Conservation (phyloP, 2,888 invertebrate species). For the Tipula confusa region DNA sequence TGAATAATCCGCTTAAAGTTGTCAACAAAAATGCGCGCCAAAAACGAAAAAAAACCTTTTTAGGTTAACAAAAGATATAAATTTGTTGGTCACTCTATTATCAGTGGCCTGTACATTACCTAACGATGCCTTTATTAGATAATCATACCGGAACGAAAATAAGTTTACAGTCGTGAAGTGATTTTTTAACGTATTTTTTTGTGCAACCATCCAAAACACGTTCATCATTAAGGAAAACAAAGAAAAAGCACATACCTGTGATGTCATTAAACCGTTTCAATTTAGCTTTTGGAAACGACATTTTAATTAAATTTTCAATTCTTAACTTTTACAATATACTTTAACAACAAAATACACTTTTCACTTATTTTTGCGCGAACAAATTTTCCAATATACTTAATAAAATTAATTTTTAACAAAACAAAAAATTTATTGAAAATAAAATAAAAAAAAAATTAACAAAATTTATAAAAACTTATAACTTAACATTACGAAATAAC, state of each 20-base stretch:
- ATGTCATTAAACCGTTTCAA: slow-evolving; percentile 50
- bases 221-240: too few species aligned
- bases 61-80: not conserved
- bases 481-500: not conserved
- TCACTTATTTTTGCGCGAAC: not conserved
- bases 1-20: not conserved
- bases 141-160: not conserved
- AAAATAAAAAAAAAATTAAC: not conserved
- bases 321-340: not conserved
- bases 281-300: slow-evolving; percentile 50
- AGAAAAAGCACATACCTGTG: slow-evolving; percentile 35
- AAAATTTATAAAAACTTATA: not conserved
- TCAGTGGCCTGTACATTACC: not conserved
- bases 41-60: not conserved
- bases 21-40: not conserved
- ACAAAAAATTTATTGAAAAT: not conserved
- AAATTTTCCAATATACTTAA: not conserved
- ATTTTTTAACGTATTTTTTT: not conserved
- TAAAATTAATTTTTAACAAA: not conserved
- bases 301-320: slow-evolving; percentile 35
- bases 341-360: not conserved
- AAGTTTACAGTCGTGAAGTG: not conserved
- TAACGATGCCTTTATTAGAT: not conserved
- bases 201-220: not conserved
- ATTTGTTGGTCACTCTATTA: not conserved